Base-by-base conservation (phyloP, 2,797 vertebrate species). In the Muraenolepis orangiensis region DNA sequence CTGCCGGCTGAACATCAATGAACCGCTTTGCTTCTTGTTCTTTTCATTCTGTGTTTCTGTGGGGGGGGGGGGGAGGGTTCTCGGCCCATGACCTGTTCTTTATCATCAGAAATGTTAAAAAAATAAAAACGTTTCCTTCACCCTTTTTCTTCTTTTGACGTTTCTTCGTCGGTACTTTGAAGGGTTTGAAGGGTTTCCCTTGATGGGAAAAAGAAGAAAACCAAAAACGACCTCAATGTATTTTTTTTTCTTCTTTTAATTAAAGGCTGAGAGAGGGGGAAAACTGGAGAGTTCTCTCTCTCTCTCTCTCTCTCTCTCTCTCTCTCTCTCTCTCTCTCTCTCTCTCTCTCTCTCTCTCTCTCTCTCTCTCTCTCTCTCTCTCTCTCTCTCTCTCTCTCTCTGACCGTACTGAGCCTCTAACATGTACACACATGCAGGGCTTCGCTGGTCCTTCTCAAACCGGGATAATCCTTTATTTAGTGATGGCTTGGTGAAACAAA, bases 351-450 rank as follows among this genome's bases (percentile, higher is more conserved):
- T 5, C 40, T n/a, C 42, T 72, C 42, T 31, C 87, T 80, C 78
- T 75, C n/a, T 46, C 80, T 81, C 75, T 87, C 82, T 79, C 79
- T 87, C 86, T 66, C 76, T 84, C 79, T 80, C 81, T 82, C 71
- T 30, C 20, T 16, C 70, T 42, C 26, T 71, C 70, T 51, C 70
- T n/a, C 36, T n/a, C 32, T 57, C 20, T n/a, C 46, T 57, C 20
- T 10, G 8, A 12, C 14, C 3, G 14, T 13, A 11, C 38, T 40
- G 12, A 40, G 14, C 38, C 38, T 13, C 38, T 18, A 46, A 16
- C 42, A 20, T 46, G 42, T 46, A 6, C 14, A 46, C 16, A 11
- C 16, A 46, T 46, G 16, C n/a, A n/a, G n/a, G 42, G 42, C 42
- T 18, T 3, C 14, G 42, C 14, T 46, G 14, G 42, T 46, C 14